Conservation (phyloP, 2,797 vertebrate species). For the Galagoides demidoff region DNA sequence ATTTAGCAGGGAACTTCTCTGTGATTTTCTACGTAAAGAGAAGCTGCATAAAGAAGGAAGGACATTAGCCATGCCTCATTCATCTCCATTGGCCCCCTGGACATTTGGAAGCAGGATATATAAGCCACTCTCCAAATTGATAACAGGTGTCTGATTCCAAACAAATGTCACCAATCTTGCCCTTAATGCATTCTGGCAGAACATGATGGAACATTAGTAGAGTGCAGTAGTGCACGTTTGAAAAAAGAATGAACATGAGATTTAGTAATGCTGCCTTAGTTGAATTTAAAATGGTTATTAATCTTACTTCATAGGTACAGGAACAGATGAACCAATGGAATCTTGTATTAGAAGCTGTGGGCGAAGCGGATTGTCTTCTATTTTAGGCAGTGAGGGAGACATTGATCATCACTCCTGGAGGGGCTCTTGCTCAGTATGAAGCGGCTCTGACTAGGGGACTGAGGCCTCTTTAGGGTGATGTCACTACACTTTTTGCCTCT, state of each 20-base stretch:
- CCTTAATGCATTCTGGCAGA: slow-evolving; percentile 36
- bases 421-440: not conserved
- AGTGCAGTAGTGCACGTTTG: not conserved
- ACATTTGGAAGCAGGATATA: slow-evolving; percentile 49
- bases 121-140: slow-evolving; percentile 36
- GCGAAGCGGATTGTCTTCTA: not conserved
- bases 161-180: slow-evolving; percentile 36
- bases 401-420: not conserved
- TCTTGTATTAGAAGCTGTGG: not conserved
- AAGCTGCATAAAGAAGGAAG: not conserved
- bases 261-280: not conserved
- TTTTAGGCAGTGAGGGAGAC: not conserved
- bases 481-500: not conserved
- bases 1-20: not conserved
- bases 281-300: slow-evolving; percentile 52
- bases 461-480: not conserved
- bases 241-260: not conserved
- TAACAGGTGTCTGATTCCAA: slow-evolving; percentile 62
- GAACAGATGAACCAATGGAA: slow-evolving; percentile 21
- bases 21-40: not conserved
- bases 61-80: not conserved
- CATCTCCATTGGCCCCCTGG: slow-evolving; percentile 26
- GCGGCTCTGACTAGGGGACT: not conserved
- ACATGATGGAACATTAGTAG: slow-evolving; percentile 20
- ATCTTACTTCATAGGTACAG: slow-evolving; percentile 22